Evolutionary conservation across 2,888 invertebrate genomes (phyloP), one percentile per base, ranked within the genome.

Genomic region (Noctua fimbriata): DNA sequence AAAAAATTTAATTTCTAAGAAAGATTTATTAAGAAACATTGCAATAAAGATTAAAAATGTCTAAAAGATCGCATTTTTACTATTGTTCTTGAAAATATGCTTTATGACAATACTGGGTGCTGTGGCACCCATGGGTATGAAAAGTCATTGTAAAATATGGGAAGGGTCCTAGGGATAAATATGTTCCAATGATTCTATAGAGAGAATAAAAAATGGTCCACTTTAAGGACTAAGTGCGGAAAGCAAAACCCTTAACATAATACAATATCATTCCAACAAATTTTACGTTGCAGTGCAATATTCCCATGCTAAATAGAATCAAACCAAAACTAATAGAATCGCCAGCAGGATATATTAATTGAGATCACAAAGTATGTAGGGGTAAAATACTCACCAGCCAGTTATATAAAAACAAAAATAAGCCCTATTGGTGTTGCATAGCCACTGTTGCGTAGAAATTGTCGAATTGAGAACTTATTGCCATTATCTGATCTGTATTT

Each of bases 321-420:
- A n/a, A n/a, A n/a, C n/a, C n/a, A n/a, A 55, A 18, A 52, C 7
- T 28, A n/a, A 28, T 14, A n/a, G 18, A 55, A 0, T 47, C 14
- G 12, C 32, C 4, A 47, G 18, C 47, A 28, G 36, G 44, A 79
- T 21, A n/a, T 60, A 14, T 41, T 32, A n/a, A 32, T 70, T 63
- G 65, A 1, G n/a, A 58, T 2, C 14, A 44, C 5, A 10, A 69
- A 28, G 2, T 28, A 24, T 0, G 3, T 18, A 36, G 7, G 21
- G 16, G 1, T 21, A 28, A 7, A 63, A 18, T 69, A 81, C 81
- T 70, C 32, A 82, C 81, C 41, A 14, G 1, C 0, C 21, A 65
- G 10, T 41, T 7, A 10, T 7, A 6, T 9, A 21, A 24, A 55
- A 55, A 28, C 14, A 44, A 24, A 41, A 10, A 44, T n/a, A 52